A percentile compares a stretch with the other conserved stretches of the same genome.
Evolutionary conservation across 2,888 invertebrate genomes (phyloP).

Genomic region (Oxycera nigricornis): DNA sequence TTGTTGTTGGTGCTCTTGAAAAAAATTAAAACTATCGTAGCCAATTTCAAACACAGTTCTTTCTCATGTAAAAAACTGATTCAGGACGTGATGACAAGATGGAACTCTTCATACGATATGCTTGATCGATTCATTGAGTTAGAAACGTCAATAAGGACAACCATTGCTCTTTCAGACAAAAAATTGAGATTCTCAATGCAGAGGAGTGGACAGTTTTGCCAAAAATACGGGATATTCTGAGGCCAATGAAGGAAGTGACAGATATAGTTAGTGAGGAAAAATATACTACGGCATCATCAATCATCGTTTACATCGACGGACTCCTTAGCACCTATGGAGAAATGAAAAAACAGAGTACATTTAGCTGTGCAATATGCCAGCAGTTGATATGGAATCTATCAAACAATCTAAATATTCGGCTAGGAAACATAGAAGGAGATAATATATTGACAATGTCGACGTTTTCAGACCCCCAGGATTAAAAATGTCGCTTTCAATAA

Average conservation of each 20-base stretch:
- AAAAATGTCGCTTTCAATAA: not conserved
- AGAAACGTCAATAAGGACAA: not conserved
- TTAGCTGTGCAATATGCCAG: not conserved
- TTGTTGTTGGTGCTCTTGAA: too few relatives aligned
- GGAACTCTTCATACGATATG: not conserved
- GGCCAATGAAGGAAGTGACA: not conserved
- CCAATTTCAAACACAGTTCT: not conserved
- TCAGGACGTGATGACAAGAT: not conserved
- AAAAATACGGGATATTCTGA: not conserved
- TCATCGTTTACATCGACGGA: not conserved
- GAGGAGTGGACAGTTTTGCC: not conserved
- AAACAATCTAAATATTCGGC: not conserved
- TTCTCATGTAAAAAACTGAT: not conserved
- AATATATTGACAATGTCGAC: not conserved
- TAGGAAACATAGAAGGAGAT: not conserved
- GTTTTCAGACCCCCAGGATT: not conserved
- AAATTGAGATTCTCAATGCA: not conserved
- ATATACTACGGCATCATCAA: not conserved
- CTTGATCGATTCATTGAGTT: not conserved
- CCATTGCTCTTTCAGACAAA: not conserved
- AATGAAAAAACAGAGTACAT: not conserved
- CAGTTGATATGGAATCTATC: not conserved
- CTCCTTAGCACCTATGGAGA: not conserved
- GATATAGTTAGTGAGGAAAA: not conserved
- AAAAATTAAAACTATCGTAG: not conserved